Evolutionary conservation across 2,888 invertebrate species (phyloP).

Genomic region (Xestobium rufovillosum): DNA sequence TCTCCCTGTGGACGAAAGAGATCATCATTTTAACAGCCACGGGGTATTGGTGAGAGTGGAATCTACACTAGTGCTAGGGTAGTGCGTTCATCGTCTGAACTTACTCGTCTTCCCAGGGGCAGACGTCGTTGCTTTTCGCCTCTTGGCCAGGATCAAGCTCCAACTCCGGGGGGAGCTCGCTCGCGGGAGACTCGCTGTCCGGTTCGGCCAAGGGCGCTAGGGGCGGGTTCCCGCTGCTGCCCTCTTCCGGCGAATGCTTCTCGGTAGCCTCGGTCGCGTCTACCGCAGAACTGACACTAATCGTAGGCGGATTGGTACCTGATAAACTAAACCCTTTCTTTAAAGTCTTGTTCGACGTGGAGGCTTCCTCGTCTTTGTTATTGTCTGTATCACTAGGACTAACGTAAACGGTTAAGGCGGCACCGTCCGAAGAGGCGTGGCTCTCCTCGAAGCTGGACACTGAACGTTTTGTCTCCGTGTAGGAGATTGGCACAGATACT

Average conservation of each 20-base stretch:
- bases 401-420: conserved; percentile 23
- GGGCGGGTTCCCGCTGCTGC: conserved; percentile 32
- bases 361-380: conserved; percentile 28
- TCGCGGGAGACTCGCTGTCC: conserved; percentile 61
- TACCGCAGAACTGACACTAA: conserved; percentile 66
- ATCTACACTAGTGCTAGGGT: conserved; percentile 21
- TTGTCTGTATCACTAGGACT: conserved; percentile 38
- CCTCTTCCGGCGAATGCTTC: conserved; percentile 17
- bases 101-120: conserved; percentile 96
- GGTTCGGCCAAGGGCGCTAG: conserved; percentile 63
- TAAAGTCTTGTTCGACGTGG: conserved; percentile 37
- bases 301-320: conserved; percentile 48
- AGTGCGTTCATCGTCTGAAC: conserved; percentile 48
- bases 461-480: conserved; percentile 33
- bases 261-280: conserved; percentile 37
- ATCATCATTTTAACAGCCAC: no score
- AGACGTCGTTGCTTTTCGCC: conserved; percentile 71
- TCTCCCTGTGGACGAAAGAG: conserved; percentile 66
- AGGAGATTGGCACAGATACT: conserved; percentile 42
- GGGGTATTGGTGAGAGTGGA: conserved; percentile 17
- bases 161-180: conserved; percentile 48
- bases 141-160: conserved; percentile 34
- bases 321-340: conserved; percentile 40
- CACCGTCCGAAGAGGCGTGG: conserved; percentile 27
- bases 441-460: conserved; percentile 47